phyloP scores from a whole-genome alignment of 1,140 invertebrate species.

The Acromyrmex heyeri region DNA sequence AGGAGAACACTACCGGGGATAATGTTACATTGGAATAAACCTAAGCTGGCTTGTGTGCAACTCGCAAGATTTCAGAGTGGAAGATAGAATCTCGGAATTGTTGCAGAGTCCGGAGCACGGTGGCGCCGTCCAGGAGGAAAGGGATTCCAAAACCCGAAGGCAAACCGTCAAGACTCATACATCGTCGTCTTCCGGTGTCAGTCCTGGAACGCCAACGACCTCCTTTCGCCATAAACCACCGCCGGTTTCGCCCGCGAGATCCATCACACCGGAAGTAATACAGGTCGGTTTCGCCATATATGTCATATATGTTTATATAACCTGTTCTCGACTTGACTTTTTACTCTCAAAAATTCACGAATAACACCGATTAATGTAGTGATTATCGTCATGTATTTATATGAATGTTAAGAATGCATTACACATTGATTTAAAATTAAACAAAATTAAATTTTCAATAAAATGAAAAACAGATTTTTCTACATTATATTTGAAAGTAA shows the following conservation, averaged over 20 bases:
- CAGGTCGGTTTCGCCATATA: slow-evolving; percentile 74
- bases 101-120: slow-evolving; percentile 46
- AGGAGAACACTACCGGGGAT: neutral
- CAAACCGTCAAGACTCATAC: slow-evolving; percentile 71
- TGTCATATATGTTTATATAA: neutral
- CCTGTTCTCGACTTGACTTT: neutral
- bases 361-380: too few species aligned
- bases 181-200: slow-evolving; percentile 56
- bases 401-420: too few species aligned
- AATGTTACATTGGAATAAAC: slow-evolving; percentile 7
- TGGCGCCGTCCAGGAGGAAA: slow-evolving; percentile 36
- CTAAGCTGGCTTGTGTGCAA: neutral
- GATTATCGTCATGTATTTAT: neutral
- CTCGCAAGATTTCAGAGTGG: neutral
- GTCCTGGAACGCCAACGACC: slow-evolving; percentile 74
- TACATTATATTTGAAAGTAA: too few species aligned
- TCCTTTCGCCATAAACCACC: slow-evolving; percentile 74
- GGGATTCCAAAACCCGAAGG: slow-evolving; percentile 43
- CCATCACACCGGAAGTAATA: slow-evolving; percentile 78
- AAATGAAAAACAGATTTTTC: too few species aligned
- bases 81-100: slow-evolving; percentile 40
- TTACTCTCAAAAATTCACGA: too few species aligned
- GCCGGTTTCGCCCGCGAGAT: slow-evolving; percentile 70
- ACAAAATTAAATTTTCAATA: too few species aligned
- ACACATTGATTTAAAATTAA: too few species aligned